Evolutionary conservation across 2,113 vertebrate species (phyloP).

Genomic region (Onychorhynchus coronatus): DNA sequence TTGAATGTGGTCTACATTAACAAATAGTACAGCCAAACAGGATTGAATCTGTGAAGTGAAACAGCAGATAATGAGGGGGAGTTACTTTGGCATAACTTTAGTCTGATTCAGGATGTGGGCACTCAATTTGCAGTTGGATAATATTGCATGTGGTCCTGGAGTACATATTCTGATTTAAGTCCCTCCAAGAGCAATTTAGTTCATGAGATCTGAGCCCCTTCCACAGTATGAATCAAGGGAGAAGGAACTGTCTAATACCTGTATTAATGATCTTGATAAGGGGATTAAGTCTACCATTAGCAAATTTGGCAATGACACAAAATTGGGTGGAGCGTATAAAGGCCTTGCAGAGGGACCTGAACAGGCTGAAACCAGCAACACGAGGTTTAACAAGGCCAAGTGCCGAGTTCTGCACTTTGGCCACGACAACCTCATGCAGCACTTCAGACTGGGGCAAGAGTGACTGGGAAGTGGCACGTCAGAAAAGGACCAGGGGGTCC

Average conservation of each 20-base stretch:
- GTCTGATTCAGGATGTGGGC: neutral
- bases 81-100: neutral
- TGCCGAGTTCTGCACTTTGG: neutral
- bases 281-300: neutral
- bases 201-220: neutral
- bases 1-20: neutral
- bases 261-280: neutral
- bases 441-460: neutral
- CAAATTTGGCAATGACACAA: accelerated
- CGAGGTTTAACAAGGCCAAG: neutral
- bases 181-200: neutral
- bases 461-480: accelerated
- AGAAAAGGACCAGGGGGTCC: accelerated
- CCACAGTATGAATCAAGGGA: neutral
- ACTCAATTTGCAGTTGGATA: neutral
- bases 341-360: neutral
- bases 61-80: neutral
- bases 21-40: neutral
- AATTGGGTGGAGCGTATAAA: neutral
- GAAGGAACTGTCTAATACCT: neutral
- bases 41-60: neutral
- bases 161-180: neutral
- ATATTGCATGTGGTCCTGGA: neutral
- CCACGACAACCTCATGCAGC: neutral
- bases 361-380: neutral